Evolutionary conservation across 2,888 invertebrate species (phyloP), one percentile per base, ranked within the genome.

Genomic region (Koerneria pararmatus): DNA sequence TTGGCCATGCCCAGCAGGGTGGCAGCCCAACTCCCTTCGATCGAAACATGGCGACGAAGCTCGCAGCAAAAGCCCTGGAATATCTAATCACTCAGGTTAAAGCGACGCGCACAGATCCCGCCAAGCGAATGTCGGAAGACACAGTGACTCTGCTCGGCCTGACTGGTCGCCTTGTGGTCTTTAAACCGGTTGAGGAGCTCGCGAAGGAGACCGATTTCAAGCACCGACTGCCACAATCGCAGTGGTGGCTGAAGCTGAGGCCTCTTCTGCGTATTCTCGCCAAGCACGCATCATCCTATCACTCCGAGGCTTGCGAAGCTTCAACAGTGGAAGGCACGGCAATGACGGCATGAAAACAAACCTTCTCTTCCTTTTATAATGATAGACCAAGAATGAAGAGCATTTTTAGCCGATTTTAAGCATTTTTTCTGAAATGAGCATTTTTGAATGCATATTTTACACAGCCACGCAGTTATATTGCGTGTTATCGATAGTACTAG

Each of bases 11-110:
- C 92, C 97, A 98, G 85, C 97, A 98, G 80, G 98, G 98, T 67
- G 97, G 95, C 15, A 91, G 91, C 0, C 95, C 98, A 1, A 91
- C 95, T 0, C 97, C 97, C 0, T 98, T 97, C 85, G 98, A 98
- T 86, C 89, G 98, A 74, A 98, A 97, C 86, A 91, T 95, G 89
- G 97, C 94, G 65, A 98, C 97, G 1, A 98, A 98, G 86, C 91
- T 95, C 90, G 95, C 93, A 0, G 91, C 95, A 66, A 95, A 95
- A 84, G 92, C 93, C 59, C 91, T 93, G 19, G 91, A 92, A 77
- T 94, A 93, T 91, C 88, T 98, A 72, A 89, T 90, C 60, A 74
- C 73, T 8, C 75, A 73, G 56, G 68, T 67, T n/a, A n/a, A n/a
- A n/a, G n/a, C n/a, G n/a, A n/a, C n/a, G n/a, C n/a, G n/a, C n/a